Base-by-base conservation (phyloP, 2,113 vertebrate species). In the Brachyhypopomus occidentalis region DNA sequence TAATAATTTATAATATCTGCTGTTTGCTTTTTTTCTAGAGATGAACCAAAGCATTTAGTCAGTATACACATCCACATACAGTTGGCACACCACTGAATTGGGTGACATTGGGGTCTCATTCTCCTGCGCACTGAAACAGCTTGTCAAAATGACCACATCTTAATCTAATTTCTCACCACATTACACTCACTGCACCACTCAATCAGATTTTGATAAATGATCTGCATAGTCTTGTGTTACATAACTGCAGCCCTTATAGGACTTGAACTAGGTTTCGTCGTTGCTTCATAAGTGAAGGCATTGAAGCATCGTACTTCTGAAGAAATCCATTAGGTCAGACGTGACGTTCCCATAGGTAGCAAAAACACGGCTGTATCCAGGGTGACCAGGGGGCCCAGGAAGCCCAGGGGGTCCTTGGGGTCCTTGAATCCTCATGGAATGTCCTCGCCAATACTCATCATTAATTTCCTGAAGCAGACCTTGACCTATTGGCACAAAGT, bases 271-370 rank as follows among this genome's bases (percentile, higher is more conserved):
- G 38, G 8, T 70, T 52, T 25, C 20, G 23, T 16, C 5, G 55
- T 16, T 41, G 3, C 19, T 8, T 45, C 2, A 66, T 14, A 66
- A 82, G 72, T 85, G 56, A 41, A 19, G 80, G 59, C 64, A 34
- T 6, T 52, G 19, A 66, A 56, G 0, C 2, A 56, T n/a, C 86
- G 95, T 89, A 98, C 97, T 89, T 94, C 93, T 95, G 81, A 99
- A 98, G 92, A 98, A 97, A 83, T 96, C 94, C 95, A 99, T 94
- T 86, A 99, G 96, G 87, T 99, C 97, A 27, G 93, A 88, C 0
- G 97, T 99, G 86, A 98, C 88, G 0, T 99, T 98, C 81, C 96
- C 94, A 22, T 98, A 96, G 77, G 95, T 59, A 6, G 92, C 95
- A 86, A 97, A 95, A 85, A 98, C 94, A 6, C 93, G 95, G 91